A percentile compares a stretch with the other conserved stretches of the same genome.
Evolutionary conservation across 2,113 vertebrate species (phyloP).

Genomic region (Hymenochirus boettgeri): DNA sequence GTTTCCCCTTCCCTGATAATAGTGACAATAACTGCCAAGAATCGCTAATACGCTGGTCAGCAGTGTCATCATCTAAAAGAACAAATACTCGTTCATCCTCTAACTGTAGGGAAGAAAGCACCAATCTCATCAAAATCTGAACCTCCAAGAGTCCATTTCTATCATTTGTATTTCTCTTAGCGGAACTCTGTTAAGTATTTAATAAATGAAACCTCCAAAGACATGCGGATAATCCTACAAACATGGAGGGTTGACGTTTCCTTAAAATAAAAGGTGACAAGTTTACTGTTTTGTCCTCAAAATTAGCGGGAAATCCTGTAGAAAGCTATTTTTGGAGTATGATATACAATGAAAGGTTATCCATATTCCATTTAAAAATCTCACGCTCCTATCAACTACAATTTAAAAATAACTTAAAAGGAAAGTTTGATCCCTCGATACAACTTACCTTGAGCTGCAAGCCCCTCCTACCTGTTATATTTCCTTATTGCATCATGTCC

Average conservation of each 20-base stretch:
- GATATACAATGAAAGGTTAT: too few relatives aligned
- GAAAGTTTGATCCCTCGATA: too few relatives aligned
- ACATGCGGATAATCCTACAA: slow-evolving; percentile 19
- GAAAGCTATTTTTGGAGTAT: too few relatives aligned
- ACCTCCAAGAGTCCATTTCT: background rate
- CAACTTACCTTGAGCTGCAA: too few relatives aligned
- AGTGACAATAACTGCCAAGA: slow-evolving; percentile 65
- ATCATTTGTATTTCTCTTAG: background rate
- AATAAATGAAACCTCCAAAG: slow-evolving; percentile 29
- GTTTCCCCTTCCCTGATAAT: slow-evolving; percentile 49
- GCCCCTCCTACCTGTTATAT: too few relatives aligned
- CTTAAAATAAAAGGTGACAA: slow-evolving; percentile 27
- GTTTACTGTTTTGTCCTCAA: slow-evolving; percentile 18
- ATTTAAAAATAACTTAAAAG: too few relatives aligned
- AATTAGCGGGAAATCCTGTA: slow-evolving; percentile 5
- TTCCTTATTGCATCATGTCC: too few relatives aligned
- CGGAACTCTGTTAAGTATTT: slow-evolving; percentile 9
- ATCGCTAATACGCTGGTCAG: slow-evolving; percentile 53
- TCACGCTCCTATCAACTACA: too few relatives aligned
- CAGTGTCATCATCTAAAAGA: slow-evolving; percentile 20
- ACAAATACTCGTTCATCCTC: slow-evolving; percentile 12
- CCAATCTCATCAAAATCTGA: background rate
- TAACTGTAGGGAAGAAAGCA: slow-evolving; percentile 9
- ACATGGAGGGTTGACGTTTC: slow-evolving; percentile 12
- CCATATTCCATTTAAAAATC: too few relatives aligned